A percentile compares a stretch with the other conserved stretches of the same genome.
phyloP scores from a whole-genome alignment of 2,888 invertebrate genomes.

The Hirtodrosophila trivittata region DNA sequence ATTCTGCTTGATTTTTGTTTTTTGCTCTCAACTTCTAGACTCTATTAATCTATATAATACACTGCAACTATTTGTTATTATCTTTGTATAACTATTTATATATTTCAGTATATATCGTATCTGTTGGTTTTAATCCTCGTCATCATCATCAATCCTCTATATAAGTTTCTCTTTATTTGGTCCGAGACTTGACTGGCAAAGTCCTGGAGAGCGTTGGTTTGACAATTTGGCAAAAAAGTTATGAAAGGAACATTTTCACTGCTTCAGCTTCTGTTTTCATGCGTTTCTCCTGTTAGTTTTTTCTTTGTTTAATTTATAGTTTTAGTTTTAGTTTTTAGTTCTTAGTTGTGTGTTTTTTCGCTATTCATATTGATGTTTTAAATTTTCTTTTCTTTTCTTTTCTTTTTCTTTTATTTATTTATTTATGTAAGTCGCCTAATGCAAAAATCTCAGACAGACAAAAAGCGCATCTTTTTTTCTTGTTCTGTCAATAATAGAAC shows the following conservation, averaged over 20 bases:
- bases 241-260: slow-evolving; percentile 74
- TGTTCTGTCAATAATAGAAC: slow-evolving; percentile 63
- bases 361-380: slow-evolving; percentile 1
- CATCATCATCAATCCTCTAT: slow-evolving; percentile 40
- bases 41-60: slow-evolving; percentile 39
- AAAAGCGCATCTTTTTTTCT: slow-evolving; percentile 64
- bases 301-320: slow-evolving; percentile 25
- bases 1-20: no score
- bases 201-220: slow-evolving; percentile 78
- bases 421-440: slow-evolving; percentile 55
- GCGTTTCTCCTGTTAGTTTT: slow-evolving; percentile 15
- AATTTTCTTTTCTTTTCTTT: slow-evolving; percentile 13
- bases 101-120: slow-evolving; percentile 49
- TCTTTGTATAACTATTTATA: slow-evolving; percentile 47
- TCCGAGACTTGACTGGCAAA: slow-evolving; percentile 71
- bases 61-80: slow-evolving; percentile 49
- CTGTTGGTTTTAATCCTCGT: slow-evolving; percentile 25
- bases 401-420: slow-evolving; percentile 1
- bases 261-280: slow-evolving; percentile 51
- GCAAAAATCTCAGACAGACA: slow-evolving; percentile 71
- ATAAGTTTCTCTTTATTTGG: slow-evolving; percentile 52
- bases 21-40: no score
- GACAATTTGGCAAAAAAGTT: slow-evolving; percentile 79
- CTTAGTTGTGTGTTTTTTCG: slow-evolving; percentile 7
- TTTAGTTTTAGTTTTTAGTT: slow-evolving; percentile 28